Conservation (phyloP, 2,888 invertebrate genomes). For the Geophilus truncorum region DNA sequence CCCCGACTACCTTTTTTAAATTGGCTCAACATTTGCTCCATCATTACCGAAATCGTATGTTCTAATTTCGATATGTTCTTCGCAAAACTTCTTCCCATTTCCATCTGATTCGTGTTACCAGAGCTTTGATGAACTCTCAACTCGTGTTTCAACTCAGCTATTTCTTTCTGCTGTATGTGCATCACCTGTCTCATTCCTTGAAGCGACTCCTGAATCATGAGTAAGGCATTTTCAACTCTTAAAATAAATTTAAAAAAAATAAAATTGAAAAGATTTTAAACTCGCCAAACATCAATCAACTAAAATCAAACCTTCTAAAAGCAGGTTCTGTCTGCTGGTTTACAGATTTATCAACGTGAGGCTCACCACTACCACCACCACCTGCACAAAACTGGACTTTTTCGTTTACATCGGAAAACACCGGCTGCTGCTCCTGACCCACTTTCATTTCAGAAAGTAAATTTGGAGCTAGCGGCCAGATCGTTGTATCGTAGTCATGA, state of each 20-base stretch:
- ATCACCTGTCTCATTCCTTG: constrained; percentile 42
- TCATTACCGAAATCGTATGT: constrained; percentile 43
- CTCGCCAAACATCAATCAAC: neutral
- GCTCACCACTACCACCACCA: neutral
- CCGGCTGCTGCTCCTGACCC: neutral
- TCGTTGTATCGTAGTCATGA: constrained; percentile 36
- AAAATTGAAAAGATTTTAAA: constrained; percentile 31
- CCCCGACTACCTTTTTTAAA: constrained; percentile 44
- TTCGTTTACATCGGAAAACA: neutral
- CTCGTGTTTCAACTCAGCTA: constrained; percentile 44
- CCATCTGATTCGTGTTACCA: constrained; percentile 40
- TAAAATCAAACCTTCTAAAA: neutral
- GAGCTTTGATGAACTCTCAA: constrained; percentile 43
- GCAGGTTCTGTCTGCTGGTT: neutral
- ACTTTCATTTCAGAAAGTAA: constrained; percentile 35
- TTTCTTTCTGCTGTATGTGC: constrained; percentile 44
- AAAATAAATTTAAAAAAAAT: no score
- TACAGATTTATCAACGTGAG: neutral
- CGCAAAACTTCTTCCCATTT: constrained; percentile 37
- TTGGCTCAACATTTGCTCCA: constrained; percentile 44
- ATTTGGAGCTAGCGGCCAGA: constrained; percentile 38
- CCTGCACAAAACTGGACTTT: neutral
- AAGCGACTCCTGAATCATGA: constrained; percentile 41
- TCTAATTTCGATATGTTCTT: constrained; percentile 40
- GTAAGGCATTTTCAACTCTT: constrained; percentile 36